Base-by-base conservation (phyloP, 2,113 vertebrate genomes). In the Oncorhynchus nerka region DNA sequence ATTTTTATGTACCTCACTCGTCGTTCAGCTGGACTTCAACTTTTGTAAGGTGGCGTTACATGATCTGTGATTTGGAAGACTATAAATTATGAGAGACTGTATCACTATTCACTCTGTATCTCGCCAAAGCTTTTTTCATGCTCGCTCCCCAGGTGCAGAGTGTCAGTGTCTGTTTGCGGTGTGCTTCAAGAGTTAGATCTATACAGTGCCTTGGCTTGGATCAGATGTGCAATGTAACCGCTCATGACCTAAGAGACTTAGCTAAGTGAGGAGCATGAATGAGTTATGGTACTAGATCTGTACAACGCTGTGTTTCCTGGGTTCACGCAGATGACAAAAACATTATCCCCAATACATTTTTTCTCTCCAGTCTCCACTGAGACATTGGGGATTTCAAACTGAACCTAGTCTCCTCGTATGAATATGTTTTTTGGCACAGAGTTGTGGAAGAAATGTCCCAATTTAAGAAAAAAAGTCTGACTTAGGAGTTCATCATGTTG, bases 391-490 rank as follows among this genome's bases (percentile, higher is more conserved):
- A 84, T 85, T 81, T 73, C 66, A 72, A 75, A 78, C 26, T 75
- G 74, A 68, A 76, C 67, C 79, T 68, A 20, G 65, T 79, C 66
- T 83, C 76, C 24, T 68, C 48, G 64, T 76, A 80, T 59, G 79
- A 84, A 82, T 89, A 83, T 86, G 86, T 80, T 82, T 85, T 81
- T 87, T 89, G 88, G 88, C 86, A 84, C 28, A 20, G 71, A 70
- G 70, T 55, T 19, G 70, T 85, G 88, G 88, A 89, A 89, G 78
- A 85, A 81, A 81, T 85, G 73, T 82, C 74, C 74, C 77, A 83
- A 80, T 69, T 75, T 68, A 73, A 64, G 26, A 73, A 65, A 75
- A 70, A 79, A 57, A 64, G 45, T 73, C 74, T 79, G 75, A 77
- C 76, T 84, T 70, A 80, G 71, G 79, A 83, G 86, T 83, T 75